Conservation (phyloP, 2,888 invertebrate genomes). For the Sussaba pulchella region DNA sequence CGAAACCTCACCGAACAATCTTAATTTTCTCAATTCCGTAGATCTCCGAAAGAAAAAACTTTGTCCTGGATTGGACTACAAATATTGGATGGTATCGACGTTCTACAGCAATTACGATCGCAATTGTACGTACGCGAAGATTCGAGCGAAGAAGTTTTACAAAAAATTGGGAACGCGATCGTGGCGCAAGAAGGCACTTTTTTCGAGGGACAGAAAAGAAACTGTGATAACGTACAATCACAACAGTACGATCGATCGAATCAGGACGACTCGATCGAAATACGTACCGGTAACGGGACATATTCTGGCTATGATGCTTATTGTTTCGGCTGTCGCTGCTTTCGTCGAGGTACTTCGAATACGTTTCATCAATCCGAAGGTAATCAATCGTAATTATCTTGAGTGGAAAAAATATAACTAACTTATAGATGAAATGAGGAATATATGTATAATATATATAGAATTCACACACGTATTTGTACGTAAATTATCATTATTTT, state of each 20-base stretch:
- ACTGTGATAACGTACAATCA: slow-evolving; percentile 27
- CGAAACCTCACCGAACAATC: slow-evolving; percentile 6
- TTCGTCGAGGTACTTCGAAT: slow-evolving; percentile 79
- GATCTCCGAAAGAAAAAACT: slow-evolving; percentile 60
- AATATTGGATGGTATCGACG: slow-evolving; percentile 71
- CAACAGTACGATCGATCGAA: slow-evolving; percentile 50
- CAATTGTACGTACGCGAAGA: slow-evolving; percentile 75
- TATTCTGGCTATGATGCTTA: slow-evolving; percentile 79
- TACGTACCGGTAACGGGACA: slow-evolving; percentile 77
- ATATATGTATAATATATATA: no score
- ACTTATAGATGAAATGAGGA: no score
- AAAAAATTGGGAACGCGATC: neutral
- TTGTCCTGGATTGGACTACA: slow-evolving; percentile 75
- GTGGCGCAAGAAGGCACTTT: slow-evolving; percentile 34
- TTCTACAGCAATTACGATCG: slow-evolving; percentile 76
- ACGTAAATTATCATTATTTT: neutral
- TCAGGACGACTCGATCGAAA: slow-evolving; percentile 70
- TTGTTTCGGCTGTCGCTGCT: slow-evolving; percentile 78
- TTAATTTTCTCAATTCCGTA: slow-evolving; percentile 42
- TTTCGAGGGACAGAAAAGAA: slow-evolving; percentile 49
- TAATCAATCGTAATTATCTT: slow-evolving; percentile 65
- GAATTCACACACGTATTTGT: no score
- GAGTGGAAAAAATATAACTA: no score
- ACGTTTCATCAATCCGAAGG: slow-evolving; percentile 77
- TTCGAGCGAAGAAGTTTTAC: slow-evolving; percentile 15